Evolutionary conservation across 2,113 vertebrate species (phyloP).

Genomic region (Lampris incognitus): DNA sequence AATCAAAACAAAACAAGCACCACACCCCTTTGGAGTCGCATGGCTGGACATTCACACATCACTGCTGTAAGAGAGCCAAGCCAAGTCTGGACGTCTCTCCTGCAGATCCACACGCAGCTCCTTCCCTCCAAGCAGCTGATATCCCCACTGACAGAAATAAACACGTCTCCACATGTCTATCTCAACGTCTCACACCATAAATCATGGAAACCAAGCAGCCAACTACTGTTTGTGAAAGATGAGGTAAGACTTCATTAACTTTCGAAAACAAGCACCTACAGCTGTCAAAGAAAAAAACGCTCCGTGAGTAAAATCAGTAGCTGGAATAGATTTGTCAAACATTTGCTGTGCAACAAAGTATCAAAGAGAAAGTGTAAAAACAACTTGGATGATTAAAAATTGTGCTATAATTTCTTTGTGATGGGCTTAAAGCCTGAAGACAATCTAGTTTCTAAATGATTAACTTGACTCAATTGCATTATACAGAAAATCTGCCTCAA

Average conservation of each 20-base stretch:
- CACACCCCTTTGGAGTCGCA: slow-evolving; percentile 58
- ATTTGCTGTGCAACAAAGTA: not conserved
- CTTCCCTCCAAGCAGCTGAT: slow-evolving; percentile 57
- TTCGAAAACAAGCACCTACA: slow-evolving; percentile 70
- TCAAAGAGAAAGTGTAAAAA: no score
- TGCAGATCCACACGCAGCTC: slow-evolving; percentile 50
- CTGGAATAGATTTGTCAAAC: slow-evolving; percentile 21
- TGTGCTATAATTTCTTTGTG: no score
- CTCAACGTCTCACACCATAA: slow-evolving; percentile 71
- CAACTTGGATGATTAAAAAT: no score
- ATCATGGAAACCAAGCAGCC: slow-evolving; percentile 60
- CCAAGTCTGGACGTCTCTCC: slow-evolving; percentile 68
- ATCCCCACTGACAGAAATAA: slow-evolving; percentile 57
- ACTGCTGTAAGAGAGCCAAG: slow-evolving; percentile 56
- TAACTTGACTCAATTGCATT: no score
- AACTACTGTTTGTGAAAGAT: slow-evolving; percentile 63
- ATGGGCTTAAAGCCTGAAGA: no score
- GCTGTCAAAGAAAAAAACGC: slow-evolving; percentile 40
- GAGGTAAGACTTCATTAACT: slow-evolving; percentile 75
- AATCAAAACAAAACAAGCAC: slow-evolving; percentile 40
- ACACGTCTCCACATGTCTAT: slow-evolving; percentile 52
- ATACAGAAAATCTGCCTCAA: no score
- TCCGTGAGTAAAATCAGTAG: slow-evolving; percentile 3
- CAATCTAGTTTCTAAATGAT: no score
- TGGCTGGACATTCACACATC: slow-evolving; percentile 53